Base-by-base conservation (phyloP, 2,113 vertebrate species). In the Otocyon megalotis region DNA sequence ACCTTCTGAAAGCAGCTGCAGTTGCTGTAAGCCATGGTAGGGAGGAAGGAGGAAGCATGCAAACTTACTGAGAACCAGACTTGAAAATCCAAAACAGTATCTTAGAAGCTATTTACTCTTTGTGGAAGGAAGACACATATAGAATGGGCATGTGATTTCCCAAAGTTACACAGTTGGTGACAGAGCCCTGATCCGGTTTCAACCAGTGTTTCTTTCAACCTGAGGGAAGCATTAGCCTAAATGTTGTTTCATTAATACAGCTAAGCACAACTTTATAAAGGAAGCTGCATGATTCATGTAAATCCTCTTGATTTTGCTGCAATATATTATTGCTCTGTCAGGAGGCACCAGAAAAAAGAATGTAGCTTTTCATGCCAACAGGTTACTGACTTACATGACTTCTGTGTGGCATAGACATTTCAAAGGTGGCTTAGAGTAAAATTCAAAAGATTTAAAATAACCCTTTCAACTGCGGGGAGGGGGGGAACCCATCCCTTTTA, bases 241-340 rank as follows among this genome's bases (percentile, higher is more conserved):
- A 97, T 96, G 83, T 96, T 96, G 80, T 97, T 96, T 96, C 97
- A 97, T 96, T 98, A 96, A 95, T 97, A 96, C n/a, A 94, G 62
- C 63, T 96, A 87, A 88, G 69, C 37, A 79, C n/a, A 48, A 11
- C 28, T 88, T 90, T 87, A 56, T 76, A 96, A 95, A 90, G 0
- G 35, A 97, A 91, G 77, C 82, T 83, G 95, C 88, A 86, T 90
- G 96, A 97, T 80, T 76, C 37, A 87, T 48, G 3, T 71, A 48
- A 79, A 95, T 84, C 97, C 71, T 56, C 35, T 96, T 93, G 71
- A 94, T 96, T 90, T 95, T 88, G 12, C 50, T n/a, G 5, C 8
- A 88, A 50, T 95, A n/a, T 85, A 83, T 86, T 96, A 86, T 95
- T 65, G 65, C 35, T 97, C 84, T 84, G 82, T 63, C 74, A 85